These are phyloP conservation scores for Amblyteles armatorius DNA, from an alignment of 2,888 invertebrate species.

Conservation along the genomic window DNA sequence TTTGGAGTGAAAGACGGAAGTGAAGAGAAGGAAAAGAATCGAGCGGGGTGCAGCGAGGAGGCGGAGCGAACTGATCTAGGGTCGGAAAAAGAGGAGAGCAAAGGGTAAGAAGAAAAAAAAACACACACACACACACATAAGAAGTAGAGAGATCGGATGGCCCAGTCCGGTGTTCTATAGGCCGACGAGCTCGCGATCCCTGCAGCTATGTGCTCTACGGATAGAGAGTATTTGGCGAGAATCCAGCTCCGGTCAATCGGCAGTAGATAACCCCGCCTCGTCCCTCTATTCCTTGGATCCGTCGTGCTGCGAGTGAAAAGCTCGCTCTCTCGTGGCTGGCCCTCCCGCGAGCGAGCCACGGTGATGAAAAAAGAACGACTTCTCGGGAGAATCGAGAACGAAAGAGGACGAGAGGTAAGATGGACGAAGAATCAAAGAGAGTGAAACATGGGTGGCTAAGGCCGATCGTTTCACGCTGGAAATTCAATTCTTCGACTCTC, in stretches of 20 bases:
- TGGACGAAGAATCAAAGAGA: slow-evolving; percentile 33
- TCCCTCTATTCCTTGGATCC: slow-evolving; percentile 48
- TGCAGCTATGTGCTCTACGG: slow-evolving; percentile 62
- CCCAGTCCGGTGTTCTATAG: slow-evolving; percentile 52
- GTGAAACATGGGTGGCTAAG: slow-evolving; percentile 26
- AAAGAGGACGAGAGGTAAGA: slow-evolving; percentile 24
- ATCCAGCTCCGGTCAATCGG: slow-evolving; percentile 78
- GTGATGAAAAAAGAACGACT: slow-evolving; percentile 28
- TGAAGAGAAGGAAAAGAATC: slow-evolving; percentile 41
- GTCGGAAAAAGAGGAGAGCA: slow-evolving; percentile 45
- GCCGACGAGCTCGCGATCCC: slow-evolving; percentile 52
- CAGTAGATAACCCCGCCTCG: slow-evolving; percentile 73
- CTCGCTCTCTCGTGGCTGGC: slow-evolving; percentile 58
- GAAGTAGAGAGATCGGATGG: slow-evolving; percentile 51
- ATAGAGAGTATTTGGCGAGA: slow-evolving; percentile 74
- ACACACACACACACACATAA: neutral
- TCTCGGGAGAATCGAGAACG: slow-evolving; percentile 27
- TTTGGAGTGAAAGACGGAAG: slow-evolving; percentile 19
- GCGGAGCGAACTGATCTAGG: slow-evolving; percentile 50
- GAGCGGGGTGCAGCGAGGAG: slow-evolving; percentile 50
- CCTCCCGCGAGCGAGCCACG: slow-evolving; percentile 15
- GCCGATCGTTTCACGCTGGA: slow-evolving; percentile 36
- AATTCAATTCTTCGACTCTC: slow-evolving; percentile 36
- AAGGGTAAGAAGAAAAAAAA: slow-evolving; percentile 44
- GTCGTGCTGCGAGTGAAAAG: slow-evolving; percentile 67